Evolutionary conservation across 2,797 vertebrate genomes (phyloP), one percentile per base, ranked within the genome.

Genomic region (Atherinosoma microstoma): DNA sequence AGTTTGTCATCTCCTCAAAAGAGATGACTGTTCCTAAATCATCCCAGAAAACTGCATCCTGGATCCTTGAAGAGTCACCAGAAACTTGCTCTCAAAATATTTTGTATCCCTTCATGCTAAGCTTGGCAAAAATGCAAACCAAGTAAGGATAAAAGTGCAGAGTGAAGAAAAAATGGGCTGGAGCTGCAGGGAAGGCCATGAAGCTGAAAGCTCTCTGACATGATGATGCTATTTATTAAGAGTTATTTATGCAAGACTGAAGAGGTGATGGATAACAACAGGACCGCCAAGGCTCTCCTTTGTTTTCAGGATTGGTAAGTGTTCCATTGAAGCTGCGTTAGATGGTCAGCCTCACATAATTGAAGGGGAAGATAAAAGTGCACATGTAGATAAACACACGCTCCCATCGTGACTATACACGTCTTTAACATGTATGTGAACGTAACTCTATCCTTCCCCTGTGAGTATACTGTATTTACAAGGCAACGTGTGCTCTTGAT

Each of bases 211-310:
- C 89, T 87, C 88, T 90, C 81, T 90, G 86, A 88, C 82, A 91
- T 84, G 84, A 89, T 89, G 84, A 87, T 89, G 87, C 84, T 89
- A 86, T 92, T 89, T 91, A 91, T 91, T 91, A 92, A 90, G 83
- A 90, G 85, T 87, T 91, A 92, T 91, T 92, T 91, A 94, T 92
- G 90, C 89, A 90, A 87, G 87, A 90, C 89, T 90, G 88, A 89
- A 87, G 89, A 85, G 88, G 85, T 91, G 91, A 93, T 92, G 85
- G 92, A 92, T 91, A 90, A 90, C 84, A 86, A 89, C 78, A 87
- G 86, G 82, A 79, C 54, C 70, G 82, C 89, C 90, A 91, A 90
- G 87, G 89, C 74, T 89, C 57, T 78, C 67, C 75, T 90, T 90
- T 93, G 89, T 90, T 91, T 89, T 88, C 86, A 86, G 75, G 83